Conservation (phyloP, 2,888 invertebrate genomes). For the Diploptera punctata region DNA sequence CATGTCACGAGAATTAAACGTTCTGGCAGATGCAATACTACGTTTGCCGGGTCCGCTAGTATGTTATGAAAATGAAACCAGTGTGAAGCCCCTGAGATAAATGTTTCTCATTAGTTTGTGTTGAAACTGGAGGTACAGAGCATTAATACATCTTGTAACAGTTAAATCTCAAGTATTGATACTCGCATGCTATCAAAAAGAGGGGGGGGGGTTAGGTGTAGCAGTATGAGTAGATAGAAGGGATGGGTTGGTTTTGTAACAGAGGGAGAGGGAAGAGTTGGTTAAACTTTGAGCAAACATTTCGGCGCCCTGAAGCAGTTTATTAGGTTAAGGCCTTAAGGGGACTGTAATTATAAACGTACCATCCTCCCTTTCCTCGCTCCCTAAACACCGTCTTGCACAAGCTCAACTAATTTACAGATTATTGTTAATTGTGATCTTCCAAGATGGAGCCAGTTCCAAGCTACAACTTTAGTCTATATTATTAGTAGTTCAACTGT, state of each 20-base stretch:
- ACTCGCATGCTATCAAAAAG: background rate
- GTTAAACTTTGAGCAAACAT: conserved; percentile 37
- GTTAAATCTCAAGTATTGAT: conserved; percentile 29
- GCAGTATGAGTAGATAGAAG: background rate
- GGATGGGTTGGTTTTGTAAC: too few relatives aligned
- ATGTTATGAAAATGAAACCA: too few relatives aligned
- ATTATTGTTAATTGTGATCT: conserved; percentile 31
- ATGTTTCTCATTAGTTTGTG: background rate
- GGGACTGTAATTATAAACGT: conserved; percentile 33
- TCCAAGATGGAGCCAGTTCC: conserved; percentile 8
- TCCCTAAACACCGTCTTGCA: conserved; percentile 15
- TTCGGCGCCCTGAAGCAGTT: conserved; percentile 27
- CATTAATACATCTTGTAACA: background rate
- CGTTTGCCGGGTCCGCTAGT: too few relatives aligned
- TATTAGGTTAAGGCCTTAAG: conserved; percentile 36
- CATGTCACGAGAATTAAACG: too few relatives aligned
- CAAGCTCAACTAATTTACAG: conserved; percentile 26
- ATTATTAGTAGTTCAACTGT: too few relatives aligned
- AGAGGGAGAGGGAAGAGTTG: background rate
- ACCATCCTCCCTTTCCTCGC: conserved; percentile 6
- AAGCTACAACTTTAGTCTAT: background rate
- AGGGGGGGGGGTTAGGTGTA: background rate
- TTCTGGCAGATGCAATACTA: too few relatives aligned
- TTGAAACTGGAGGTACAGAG: background rate
- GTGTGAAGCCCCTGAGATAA: too few relatives aligned